Evolutionary conservation across 2,113 vertebrate species (phyloP).

Genomic region (Lota lota): DNA sequence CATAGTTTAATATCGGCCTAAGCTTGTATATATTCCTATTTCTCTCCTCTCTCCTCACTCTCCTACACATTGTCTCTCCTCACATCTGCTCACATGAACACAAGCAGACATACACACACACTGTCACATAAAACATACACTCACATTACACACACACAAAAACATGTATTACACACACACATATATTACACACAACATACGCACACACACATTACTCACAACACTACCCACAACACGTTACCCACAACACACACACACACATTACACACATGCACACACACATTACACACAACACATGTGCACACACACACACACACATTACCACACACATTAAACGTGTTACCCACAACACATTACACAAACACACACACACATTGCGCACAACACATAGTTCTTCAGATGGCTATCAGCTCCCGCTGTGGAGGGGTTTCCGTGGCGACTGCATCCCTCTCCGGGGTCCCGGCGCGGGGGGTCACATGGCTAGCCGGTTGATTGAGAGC

Average conservation of each 20-base stretch:
- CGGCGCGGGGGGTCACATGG: constrained; percentile 17
- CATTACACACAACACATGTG: not conserved
- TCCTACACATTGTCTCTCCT: too few species aligned
- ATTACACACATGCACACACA: not conserved
- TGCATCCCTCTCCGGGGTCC: constrained; percentile 13
- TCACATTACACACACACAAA: too few species aligned
- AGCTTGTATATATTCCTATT: constrained; percentile 11
- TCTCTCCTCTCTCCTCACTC: too few species aligned
- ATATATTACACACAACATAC: too few species aligned
- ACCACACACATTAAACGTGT: not conserved
- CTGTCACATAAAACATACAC: too few species aligned
- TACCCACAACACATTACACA: not conserved
- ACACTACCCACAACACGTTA: too few species aligned
- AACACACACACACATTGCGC: not conserved
- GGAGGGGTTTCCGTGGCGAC: constrained; percentile 40
- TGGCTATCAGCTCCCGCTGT: constrained; percentile 50
- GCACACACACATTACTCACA: not conserved
- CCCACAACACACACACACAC: not conserved
- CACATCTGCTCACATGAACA: not conserved
- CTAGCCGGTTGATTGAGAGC: constrained; percentile 16
- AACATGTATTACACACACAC: too few species aligned
- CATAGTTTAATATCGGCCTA: too few species aligned
- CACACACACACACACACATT: not conserved
- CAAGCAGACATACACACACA: constrained; percentile 1
- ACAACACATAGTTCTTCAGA: constrained; percentile 36